Conservation (phyloP, 2,113 vertebrate genomes). For the Siniperca knerii region DNA sequence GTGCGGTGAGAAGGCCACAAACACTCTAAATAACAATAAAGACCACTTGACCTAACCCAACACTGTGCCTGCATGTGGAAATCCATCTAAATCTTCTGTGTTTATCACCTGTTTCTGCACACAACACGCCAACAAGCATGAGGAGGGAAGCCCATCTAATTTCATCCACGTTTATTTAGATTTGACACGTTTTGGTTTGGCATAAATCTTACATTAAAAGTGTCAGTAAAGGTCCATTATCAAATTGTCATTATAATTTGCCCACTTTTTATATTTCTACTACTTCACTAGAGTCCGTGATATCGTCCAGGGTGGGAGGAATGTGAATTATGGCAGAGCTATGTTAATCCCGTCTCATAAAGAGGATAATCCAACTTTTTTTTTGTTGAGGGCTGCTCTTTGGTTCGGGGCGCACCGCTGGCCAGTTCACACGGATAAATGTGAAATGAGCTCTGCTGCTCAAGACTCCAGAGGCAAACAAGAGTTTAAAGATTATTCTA, state of each 20-base stretch:
- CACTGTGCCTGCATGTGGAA: constrained; percentile 52
- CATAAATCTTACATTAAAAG: background rate
- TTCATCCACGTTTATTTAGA: background rate
- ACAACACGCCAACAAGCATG: background rate
- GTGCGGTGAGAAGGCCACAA: constrained; percentile 41
- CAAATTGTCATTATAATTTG: background rate
- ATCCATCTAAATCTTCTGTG: constrained; percentile 27
- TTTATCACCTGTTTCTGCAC: constrained; percentile 14
- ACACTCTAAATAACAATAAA: constrained; percentile 73
- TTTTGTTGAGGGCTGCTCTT: constrained; percentile 56
- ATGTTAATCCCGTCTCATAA: constrained; percentile 74
- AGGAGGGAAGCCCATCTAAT: background rate
- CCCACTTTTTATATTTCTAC: background rate
- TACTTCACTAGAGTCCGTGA: background rate
- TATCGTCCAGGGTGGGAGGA: constrained; percentile 37
- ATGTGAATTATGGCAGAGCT: constrained; percentile 61
- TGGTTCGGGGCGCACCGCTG: constrained; percentile 16
- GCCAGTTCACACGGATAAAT: constrained; percentile 56
- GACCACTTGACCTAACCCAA: constrained; percentile 61
- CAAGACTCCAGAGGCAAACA: background rate
- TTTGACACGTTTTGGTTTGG: background rate
- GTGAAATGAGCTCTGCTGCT: constrained; percentile 29
- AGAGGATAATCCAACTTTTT: constrained; percentile 75
- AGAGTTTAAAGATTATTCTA: background rate
- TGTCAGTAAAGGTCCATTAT: background rate